Evolutionary conservation across 2,888 invertebrate species (phyloP).

Genomic region (Eremobia ochroleuca): DNA sequence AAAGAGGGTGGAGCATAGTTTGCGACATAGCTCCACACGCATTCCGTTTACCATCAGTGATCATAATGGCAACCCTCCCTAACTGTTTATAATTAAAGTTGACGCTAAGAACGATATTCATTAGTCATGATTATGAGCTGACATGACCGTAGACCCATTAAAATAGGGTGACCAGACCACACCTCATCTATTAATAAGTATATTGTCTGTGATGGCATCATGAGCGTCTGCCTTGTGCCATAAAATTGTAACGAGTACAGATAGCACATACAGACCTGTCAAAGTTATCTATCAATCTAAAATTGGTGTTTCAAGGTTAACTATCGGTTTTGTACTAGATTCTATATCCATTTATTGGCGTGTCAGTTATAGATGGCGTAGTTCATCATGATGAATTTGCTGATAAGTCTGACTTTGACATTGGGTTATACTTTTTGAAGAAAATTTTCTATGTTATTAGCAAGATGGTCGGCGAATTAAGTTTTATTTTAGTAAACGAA

Average conservation of each 20-base stretch:
- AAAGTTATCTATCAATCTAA: slow-evolving; percentile 61
- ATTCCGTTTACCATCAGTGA: not conserved
- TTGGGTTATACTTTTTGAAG: not conserved
- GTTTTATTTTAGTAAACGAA: not conserved
- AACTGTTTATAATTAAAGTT: not conserved
- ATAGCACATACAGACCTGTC: slow-evolving; percentile 44
- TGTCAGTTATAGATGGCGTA: slow-evolving; percentile 39
- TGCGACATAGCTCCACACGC: not conserved
- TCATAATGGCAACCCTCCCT: not conserved
- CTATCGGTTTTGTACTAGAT: slow-evolving; percentile 28
- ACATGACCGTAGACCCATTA: slow-evolving; percentile 9
- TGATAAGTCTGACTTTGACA: slow-evolving; percentile 20
- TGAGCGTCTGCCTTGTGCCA: slow-evolving; percentile 40
- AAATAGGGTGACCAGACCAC: slow-evolving; percentile 37
- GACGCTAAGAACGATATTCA: not conserved
- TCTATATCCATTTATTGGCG: slow-evolving; percentile 45
- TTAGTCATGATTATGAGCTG: not conserved
- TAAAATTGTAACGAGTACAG: slow-evolving; percentile 44
- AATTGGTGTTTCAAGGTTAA: slow-evolving; percentile 62
- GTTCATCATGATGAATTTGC: slow-evolving; percentile 37
- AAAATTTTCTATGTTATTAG: not conserved
- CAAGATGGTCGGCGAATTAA: not conserved
- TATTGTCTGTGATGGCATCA: slow-evolving; percentile 44
- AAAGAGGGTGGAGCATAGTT: not conserved
- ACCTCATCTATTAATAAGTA: slow-evolving; percentile 35